Evolutionary conservation across 2,797 vertebrate species (phyloP), one percentile per base, ranked within the genome.

Genomic region (Typhlichthys subterraneus): DNA sequence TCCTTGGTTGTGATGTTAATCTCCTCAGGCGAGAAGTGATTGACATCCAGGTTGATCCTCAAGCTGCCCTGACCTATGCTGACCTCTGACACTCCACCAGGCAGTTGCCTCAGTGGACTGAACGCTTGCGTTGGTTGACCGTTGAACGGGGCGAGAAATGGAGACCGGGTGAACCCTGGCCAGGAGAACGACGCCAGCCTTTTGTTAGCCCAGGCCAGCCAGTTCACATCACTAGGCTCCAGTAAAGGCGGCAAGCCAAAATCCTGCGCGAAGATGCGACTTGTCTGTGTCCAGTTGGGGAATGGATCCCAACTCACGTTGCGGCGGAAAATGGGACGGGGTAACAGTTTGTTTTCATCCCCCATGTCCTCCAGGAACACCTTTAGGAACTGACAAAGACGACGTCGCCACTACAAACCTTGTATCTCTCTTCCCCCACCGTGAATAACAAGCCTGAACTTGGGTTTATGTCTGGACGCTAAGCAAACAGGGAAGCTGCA

Each of bases 11-110:
- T 87, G 69, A 91, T 80, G 1, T 82, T 80, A 52, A 93, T 86
- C 65, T 93, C 91, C 38, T 91, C 86, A 9, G 89, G 89, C 0
- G 77, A 83, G 69, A 91, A 92, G 63, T 90, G 88, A 65, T 87
- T 90, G 51, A 90, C 82, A 1, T 93, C 88, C 80, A 93, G 74
- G 53, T 72, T 83, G 9, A 93, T 80, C 74, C 79, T 93, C 91
- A 91, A 92, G 72, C 78, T 77, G 70, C 87, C 82, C 47, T 69
- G 64, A 1, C 80, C 88, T 0, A 82, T 83, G 31, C 17, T 69
- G 55, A 91, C 58, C 69, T 91, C 90, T 1, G 91, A 88, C 71
- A 85, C 80, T 3, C 88, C 89, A 9, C 75, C 70, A 1, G 72
- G 65, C 45, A 78, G 61, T n/a, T 70, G 69, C 33, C 49, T 66